Percentiles rank a stretch among this genome's conserved stretches.
Evolutionary conservation across 2,888 invertebrate genomes (phyloP).

Genomic region (Germaria angustata): DNA sequence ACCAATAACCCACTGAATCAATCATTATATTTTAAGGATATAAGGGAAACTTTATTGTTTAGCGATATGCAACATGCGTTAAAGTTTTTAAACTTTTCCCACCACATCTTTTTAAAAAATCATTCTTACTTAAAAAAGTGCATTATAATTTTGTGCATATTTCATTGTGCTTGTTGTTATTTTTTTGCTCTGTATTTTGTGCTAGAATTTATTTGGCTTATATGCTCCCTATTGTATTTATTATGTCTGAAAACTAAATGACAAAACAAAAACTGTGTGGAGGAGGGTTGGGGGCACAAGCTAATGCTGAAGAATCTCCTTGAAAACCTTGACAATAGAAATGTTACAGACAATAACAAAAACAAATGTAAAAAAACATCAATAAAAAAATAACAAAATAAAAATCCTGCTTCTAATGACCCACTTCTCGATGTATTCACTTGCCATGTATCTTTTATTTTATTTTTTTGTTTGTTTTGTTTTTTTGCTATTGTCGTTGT

Average conservation of each 20-base stretch:
- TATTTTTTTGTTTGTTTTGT: neutral
- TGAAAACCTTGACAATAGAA: slow-evolving; percentile 66
- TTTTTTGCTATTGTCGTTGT: neutral
- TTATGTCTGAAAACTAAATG: slow-evolving; percentile 12
- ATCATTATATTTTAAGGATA: too few species aligned
- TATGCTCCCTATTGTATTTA: slow-evolving; percentile 2
- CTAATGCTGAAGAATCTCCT: slow-evolving; percentile 22
- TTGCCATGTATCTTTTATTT: neutral
- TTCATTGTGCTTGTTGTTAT: neutral
- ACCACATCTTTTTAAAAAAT: too few species aligned
- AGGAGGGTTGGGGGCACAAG: neutral
- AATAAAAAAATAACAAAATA: slow-evolving; percentile 14
- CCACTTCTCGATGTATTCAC: slow-evolving; percentile 33
- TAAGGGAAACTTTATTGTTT: too few species aligned
- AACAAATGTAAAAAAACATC: neutral
- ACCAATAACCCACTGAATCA: too few species aligned
- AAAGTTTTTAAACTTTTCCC: too few species aligned
- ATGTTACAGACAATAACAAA: slow-evolving; percentile 48
- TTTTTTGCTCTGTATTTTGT: neutral
- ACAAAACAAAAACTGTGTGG: neutral
- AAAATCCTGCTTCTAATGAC: slow-evolving; percentile 57
- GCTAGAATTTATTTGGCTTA: slow-evolving; percentile 15
- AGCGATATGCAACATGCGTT: too few species aligned
- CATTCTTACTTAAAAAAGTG: too few species aligned
- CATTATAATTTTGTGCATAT: neutral